phyloP scores from a whole-genome alignment of 2,113 vertebrate species.

The Cepphus grylle region DNA sequence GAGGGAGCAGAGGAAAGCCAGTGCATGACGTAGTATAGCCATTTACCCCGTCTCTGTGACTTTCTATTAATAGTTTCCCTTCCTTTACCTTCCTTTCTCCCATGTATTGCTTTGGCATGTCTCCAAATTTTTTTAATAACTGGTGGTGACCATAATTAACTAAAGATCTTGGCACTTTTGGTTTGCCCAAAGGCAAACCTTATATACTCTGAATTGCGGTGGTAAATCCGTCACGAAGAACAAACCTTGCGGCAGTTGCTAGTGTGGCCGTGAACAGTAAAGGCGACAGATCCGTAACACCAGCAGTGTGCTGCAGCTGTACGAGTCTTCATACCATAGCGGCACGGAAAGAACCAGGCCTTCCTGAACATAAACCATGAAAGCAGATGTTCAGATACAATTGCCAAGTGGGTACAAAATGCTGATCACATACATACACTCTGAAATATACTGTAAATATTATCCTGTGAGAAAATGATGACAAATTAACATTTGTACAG shows the following conservation, averaged over 20 bases:
- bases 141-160: fast-evolving
- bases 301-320: neutral
- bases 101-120: neutral
- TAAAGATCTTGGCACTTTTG: neutral
- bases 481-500: neutral
- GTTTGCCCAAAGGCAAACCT: neutral
- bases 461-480: neutral
- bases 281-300: neutral
- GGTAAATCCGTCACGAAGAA: neutral
- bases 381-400: neutral
- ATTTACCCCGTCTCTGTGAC: neutral
- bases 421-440: neutral
- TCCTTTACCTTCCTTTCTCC: neutral
- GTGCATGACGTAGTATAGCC: neutral
- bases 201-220: neutral
- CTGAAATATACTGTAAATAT: conserved; percentile 29
- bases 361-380: neutral
- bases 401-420: neutral
- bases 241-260: fast-evolving
- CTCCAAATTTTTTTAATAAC: neutral
- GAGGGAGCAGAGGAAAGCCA: neutral
- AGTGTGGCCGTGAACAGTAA: neutral
- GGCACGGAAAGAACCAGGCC: neutral
- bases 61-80: neutral
- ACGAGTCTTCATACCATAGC: neutral